These are phyloP conservation scores for Ceryle rudis DNA, from an alignment of 2,797 vertebrate genomes.

Conservation along the genomic window DNA sequence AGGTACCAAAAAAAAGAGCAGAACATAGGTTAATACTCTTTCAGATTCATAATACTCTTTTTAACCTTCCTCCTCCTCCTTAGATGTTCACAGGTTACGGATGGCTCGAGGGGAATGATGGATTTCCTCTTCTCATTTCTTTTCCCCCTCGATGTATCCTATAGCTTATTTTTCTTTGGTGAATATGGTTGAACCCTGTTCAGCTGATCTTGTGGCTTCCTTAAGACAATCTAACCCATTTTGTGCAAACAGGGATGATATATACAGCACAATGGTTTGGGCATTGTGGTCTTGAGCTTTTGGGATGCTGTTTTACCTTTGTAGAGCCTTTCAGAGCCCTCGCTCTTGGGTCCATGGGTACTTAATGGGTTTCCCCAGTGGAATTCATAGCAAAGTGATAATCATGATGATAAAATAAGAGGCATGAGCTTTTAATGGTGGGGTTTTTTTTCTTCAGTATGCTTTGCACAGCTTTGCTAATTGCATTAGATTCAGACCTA, in stretches of 20 bases:
- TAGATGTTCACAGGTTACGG: neutral
- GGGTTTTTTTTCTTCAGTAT: neutral
- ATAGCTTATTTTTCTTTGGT: neutral
- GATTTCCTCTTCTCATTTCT: neutral
- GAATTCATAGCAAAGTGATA: neutral
- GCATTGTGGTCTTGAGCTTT: neutral
- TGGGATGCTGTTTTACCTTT: neutral
- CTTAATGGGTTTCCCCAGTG: neutral
- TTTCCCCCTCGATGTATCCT: neutral
- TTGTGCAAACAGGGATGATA: neutral
- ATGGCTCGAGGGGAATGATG: neutral
- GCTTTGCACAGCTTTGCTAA: neutral
- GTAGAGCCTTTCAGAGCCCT: neutral
- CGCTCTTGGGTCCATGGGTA: neutral
- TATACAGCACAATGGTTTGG: neutral
- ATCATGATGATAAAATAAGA: slow-evolving; percentile 2
- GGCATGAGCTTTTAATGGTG: neutral
- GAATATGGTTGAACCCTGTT: neutral
- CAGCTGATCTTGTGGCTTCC: neutral
- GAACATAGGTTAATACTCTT: neutral
- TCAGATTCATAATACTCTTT: neutral
- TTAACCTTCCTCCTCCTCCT: neutral
- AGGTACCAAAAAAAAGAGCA: neutral
- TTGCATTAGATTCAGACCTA: neutral
- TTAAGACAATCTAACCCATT: neutral